These are phyloP conservation scores for Empidonax alnorum DNA, from an alignment of 2,113 vertebrate genomes.

Conservation along the genomic window DNA sequence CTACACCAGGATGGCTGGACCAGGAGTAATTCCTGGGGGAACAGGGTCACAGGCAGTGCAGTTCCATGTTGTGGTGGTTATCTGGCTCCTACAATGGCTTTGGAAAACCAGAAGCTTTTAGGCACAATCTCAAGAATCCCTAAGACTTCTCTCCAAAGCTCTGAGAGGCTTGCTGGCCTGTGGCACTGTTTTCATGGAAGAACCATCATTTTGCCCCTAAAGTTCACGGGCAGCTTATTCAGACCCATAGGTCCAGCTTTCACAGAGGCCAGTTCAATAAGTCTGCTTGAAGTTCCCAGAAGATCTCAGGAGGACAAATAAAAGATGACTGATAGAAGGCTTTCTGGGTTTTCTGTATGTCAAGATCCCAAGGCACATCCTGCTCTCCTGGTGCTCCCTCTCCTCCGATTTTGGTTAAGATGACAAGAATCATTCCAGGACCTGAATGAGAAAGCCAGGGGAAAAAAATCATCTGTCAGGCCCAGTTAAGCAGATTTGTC, in stretches of 20 bases:
- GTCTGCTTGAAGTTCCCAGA: background rate
- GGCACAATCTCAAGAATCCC: background rate
- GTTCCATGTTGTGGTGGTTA: background rate
- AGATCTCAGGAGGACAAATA: background rate
- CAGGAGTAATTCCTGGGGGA: background rate
- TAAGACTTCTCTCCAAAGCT: background rate
- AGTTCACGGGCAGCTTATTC: background rate
- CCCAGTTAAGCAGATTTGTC: background rate
- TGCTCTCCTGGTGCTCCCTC: background rate
- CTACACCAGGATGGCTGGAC: background rate
- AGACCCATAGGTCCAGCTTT: background rate
- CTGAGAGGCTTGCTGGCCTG: rapidly evolving
- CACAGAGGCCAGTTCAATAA: background rate
- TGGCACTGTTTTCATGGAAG: background rate
- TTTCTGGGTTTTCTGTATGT: background rate
- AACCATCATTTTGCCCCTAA: background rate
- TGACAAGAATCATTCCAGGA: background rate
- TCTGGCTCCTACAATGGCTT: background rate
- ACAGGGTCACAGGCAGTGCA: rapidly evolving
- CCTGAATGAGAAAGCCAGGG: background rate
- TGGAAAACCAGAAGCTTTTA: background rate
- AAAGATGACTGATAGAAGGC: background rate
- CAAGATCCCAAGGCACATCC: background rate
- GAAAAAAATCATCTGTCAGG: background rate
- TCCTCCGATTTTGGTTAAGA: background rate